Conservation (phyloP, 2,797 vertebrate genomes). For the Geranospiza caerulescens region DNA sequence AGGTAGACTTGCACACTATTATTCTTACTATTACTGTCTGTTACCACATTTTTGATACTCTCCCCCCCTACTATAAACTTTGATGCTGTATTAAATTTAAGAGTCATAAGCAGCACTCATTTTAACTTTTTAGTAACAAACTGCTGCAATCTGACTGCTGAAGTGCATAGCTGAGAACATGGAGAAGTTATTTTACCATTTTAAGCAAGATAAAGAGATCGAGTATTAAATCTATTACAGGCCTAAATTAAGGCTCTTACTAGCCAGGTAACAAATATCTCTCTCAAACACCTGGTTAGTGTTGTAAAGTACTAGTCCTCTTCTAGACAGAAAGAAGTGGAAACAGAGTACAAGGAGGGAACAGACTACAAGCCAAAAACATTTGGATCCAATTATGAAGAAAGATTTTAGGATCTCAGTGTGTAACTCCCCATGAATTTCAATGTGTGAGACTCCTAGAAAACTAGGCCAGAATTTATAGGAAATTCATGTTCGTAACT, state of each 20-base stretch:
- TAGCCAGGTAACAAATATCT: neutral
- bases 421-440: neutral
- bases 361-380: neutral
- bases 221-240: neutral
- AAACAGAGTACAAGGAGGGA: neutral
- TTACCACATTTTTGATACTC: neutral
- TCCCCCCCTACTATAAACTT: neutral
- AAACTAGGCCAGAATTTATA: neutral
- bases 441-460: neutral
- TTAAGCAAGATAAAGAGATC: neutral
- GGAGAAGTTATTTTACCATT: neutral
- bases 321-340: neutral
- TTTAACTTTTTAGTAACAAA: neutral
- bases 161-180: neutral
- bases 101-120: neutral
- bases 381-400: neutral
- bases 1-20: neutral
- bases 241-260: neutral
- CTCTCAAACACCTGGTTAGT: neutral
- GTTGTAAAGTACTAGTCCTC: neutral
- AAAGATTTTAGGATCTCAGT: neutral
- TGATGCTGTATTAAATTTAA: neutral
- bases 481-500: neutral
- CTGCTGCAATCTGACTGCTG: neutral
- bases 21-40: neutral